Conservation (phyloP, 2,888 invertebrate species). For the Brachycybe producta region DNA sequence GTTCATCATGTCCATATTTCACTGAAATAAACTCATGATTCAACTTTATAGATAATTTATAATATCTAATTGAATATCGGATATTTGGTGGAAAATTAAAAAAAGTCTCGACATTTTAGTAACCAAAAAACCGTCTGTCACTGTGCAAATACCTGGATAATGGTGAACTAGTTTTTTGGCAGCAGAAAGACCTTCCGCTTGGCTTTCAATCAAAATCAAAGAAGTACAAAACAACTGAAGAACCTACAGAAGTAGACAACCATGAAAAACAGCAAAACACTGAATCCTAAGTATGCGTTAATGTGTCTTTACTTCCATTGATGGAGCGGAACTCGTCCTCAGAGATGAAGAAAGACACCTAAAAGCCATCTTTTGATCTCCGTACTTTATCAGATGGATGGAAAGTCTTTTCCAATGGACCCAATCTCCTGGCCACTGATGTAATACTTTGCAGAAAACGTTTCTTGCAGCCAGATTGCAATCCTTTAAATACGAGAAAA, state of each 20-base stretch:
- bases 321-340: not conserved
- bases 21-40: too few species aligned
- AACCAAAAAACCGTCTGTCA: too few species aligned
- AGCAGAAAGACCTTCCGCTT: not conserved
- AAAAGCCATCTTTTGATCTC: not conserved
- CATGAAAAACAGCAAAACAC: not conserved
- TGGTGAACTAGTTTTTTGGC: constrained; percentile 6
- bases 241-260: too few species aligned
- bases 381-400: not conserved
- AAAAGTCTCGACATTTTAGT: too few species aligned
- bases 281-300: not conserved
- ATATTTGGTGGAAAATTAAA: too few species aligned
- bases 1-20: too few species aligned
- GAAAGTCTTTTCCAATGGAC: not conserved
- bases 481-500: not conserved
- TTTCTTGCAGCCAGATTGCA: not conserved
- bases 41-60: too few species aligned
- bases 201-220: not conserved
- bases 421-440: constrained; percentile 4
- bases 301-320: constrained; percentile 1
- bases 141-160: constrained; percentile 14
- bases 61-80: too few species aligned
- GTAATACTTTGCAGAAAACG: constrained; percentile 6
- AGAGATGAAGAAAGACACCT: not conserved
- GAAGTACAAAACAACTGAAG: not conserved